Conservation (phyloP, 2,888 invertebrate genomes). For the Lasius fuliginosus region DNA sequence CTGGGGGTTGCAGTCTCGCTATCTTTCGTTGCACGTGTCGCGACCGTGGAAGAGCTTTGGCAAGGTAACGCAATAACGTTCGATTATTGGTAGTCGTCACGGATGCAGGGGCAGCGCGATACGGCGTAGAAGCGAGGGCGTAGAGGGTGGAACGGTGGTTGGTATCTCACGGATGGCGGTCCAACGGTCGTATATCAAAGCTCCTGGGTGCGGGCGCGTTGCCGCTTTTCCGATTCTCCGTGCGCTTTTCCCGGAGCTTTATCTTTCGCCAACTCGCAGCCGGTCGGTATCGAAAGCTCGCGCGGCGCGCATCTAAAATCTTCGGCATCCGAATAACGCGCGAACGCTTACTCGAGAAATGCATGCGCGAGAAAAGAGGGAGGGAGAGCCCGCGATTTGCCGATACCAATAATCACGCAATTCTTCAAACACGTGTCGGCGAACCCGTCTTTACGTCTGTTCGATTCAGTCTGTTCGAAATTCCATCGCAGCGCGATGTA, state of each 20-base stretch:
- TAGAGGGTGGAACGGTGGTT: constrained; percentile 32
- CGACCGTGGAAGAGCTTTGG: constrained; percentile 59
- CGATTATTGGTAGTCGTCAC: constrained; percentile 84
- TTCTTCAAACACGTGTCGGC: constrained; percentile 20
- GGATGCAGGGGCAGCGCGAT: constrained; percentile 63
- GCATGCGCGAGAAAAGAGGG: neutral
- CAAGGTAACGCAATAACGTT: constrained; percentile 83
- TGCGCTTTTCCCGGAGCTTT: constrained; percentile 68
- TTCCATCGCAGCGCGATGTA: constrained; percentile 2
- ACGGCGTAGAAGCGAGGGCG: neutral
- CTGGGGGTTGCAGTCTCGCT: constrained; percentile 14
- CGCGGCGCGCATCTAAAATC: constrained; percentile 46
- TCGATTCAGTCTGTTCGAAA: neutral
- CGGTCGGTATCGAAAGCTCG: constrained; percentile 60
- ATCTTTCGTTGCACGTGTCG: constrained; percentile 66
- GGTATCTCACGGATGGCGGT: constrained; percentile 38
- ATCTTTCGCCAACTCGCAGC: constrained; percentile 30
- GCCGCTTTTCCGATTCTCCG: constrained; percentile 70
- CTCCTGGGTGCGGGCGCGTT: constrained; percentile 64
- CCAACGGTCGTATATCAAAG: constrained; percentile 83
- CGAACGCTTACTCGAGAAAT: constrained; percentile 4
- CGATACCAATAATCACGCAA: constrained; percentile 47
- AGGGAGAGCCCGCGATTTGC: neutral
- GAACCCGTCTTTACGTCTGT: neutral
- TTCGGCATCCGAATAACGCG: constrained; percentile 20